These are phyloP conservation scores for Delphinus delphis DNA, from an alignment of 2,113 vertebrate species.

Conservation along the genomic window DNA sequence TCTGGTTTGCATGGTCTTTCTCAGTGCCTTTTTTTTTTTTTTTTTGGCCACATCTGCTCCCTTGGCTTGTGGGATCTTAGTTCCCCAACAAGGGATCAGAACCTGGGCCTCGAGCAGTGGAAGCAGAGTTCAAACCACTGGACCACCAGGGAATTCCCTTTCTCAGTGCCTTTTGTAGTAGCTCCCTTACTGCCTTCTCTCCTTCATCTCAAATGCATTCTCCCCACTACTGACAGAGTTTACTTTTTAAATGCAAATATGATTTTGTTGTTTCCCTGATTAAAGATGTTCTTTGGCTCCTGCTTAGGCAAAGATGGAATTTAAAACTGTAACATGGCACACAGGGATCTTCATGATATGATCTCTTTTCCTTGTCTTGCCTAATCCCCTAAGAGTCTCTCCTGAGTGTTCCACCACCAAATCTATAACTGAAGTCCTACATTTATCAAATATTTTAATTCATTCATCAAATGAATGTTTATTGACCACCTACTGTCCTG, in stretches of 20 bases:
- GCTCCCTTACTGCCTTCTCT: neutral
- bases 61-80: neutral
- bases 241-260: conserved; percentile 35
- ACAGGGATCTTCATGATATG: neutral
- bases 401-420: neutral
- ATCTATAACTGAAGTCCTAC: neutral
- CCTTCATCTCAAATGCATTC: neutral
- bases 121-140: neutral
- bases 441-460: neutral
- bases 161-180: neutral
- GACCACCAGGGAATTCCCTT: neutral
- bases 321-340: neutral
- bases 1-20: neutral
- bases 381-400: neutral
- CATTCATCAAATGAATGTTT: neutral
- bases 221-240: neutral
- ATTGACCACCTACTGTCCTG: neutral
- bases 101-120: neutral
- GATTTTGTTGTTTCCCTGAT: conserved; percentile 21
- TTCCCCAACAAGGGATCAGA: neutral
- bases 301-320: neutral
- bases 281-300: conserved; percentile 12
- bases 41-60: no score
- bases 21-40: neutral
- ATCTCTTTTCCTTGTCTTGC: neutral